These are phyloP conservation scores for Goniozus legneri DNA, from an alignment of 1,140 invertebrate genomes.

Conservation along the genomic window DNA sequence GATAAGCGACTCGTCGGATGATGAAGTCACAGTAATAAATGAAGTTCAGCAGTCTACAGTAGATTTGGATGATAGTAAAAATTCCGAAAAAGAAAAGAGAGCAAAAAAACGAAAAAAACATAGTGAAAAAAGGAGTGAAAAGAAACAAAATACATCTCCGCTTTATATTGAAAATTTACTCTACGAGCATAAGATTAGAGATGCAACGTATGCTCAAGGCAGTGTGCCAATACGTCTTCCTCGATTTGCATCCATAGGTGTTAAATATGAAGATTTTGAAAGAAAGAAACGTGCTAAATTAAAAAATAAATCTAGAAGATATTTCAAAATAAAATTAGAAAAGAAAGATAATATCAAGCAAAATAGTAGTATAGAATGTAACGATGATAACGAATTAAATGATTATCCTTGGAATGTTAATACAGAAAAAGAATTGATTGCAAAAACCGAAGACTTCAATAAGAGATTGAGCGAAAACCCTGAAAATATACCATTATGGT, in stretches of 20 bases:
- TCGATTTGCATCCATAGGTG: no score
- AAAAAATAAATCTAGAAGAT: slow-evolving; percentile 30
- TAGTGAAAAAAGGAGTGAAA: slow-evolving; percentile 43
- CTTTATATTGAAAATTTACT: no score
- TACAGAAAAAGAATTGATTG: slow-evolving; percentile 50
- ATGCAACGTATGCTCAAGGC: no score
- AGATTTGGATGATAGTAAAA: not conserved
- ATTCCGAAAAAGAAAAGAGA: slow-evolving; percentile 21
- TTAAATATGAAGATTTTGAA: no score
- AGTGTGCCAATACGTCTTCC: no score
- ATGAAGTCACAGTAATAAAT: not conserved
- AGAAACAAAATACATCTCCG: slow-evolving; percentile 52
- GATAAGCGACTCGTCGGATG: slow-evolving; percentile 6
- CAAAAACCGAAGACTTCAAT: slow-evolving; percentile 55
- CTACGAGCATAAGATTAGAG: no score
- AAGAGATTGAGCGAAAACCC: slow-evolving; percentile 51
- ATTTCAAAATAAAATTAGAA: slow-evolving; percentile 27
- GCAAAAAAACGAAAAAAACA: slow-evolving; percentile 33
- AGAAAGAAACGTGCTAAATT: slow-evolving; percentile 52
- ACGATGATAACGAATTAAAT: slow-evolving; percentile 20
- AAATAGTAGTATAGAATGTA: slow-evolving; percentile 18
- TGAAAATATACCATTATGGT: slow-evolving; percentile 54
- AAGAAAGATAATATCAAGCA: slow-evolving; percentile 36
- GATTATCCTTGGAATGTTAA: slow-evolving; percentile 28
- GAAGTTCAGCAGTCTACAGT: not conserved